Base-by-base conservation (phyloP, 1,140 invertebrate genomes). In the Chrysomallon squamiferum region DNA sequence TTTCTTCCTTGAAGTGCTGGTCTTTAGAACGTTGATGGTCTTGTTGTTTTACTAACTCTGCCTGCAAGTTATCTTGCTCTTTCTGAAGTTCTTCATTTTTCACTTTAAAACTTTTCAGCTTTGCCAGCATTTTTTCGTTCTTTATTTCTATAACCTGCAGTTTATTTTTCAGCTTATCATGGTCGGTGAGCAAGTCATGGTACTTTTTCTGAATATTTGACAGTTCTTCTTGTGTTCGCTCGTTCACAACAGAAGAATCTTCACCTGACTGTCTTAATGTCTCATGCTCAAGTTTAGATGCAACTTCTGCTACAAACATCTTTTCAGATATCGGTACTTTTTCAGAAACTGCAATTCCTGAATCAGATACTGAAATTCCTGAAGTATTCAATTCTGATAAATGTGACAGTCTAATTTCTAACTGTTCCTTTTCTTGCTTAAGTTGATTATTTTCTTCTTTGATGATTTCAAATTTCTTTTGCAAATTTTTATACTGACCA, bases 61-160 rank as follows among this genome's bases (percentile, higher is more conserved):
- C 25, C 11, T 54, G 50, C 50, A 54, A 54, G 18, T 54, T 54
- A 54, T 54, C 65, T 29, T 69, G 38, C 15, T 61, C 52, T 43
- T 68, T 59, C 38, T 72, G 65, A 2, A 67, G 65, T 58, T 67
- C 59, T 32, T 84, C 78, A 75, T 80, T 83, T 57, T 80, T 82
- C 45, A 79, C 74, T 68, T 85, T 85, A 59, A 85, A 83, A 9
- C 70, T 64, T 66, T 83, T 83, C 35, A 84, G 56, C 54, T 84
- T 85, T 9, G 73, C 61, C 27, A 84, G 65, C 79, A 85, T 79
- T 57, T 85, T 84, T 56, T 80, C 80, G 66, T 75, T 75, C 60
- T 84, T 85, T 25, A 76, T 66, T 67, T 83, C 74, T 13, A 65
- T 59, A 22, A 72, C 66, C 27, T 75, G 68, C 15, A 78, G 38